Percentiles rank a stretch among this genome's conserved stretches.
Evolutionary conservation across 1,140 invertebrate species (phyloP).

Genomic region (Bombus sylvicola): DNA sequence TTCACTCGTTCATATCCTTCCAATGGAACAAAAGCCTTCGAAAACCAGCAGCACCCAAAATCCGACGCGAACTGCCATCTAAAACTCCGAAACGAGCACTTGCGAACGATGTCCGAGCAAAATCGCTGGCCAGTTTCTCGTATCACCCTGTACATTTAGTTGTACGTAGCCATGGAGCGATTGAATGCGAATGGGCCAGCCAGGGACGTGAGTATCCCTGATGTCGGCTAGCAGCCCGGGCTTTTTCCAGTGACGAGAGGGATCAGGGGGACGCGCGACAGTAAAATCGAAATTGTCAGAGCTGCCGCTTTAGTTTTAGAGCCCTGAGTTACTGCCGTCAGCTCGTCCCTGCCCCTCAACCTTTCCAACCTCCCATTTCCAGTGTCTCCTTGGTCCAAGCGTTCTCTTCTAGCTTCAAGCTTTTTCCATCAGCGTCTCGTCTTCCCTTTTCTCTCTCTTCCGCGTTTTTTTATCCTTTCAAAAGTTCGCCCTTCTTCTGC

Average conservation of each 20-base stretch:
- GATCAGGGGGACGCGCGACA: slow-evolving; percentile 66
- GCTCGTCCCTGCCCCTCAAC: neutral
- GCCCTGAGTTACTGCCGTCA: slow-evolving; percentile 64
- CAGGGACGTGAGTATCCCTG: slow-evolving; percentile 60
- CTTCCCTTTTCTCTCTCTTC: too few species aligned
- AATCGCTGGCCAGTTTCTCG: slow-evolving; percentile 4
- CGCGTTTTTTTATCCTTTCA: neutral
- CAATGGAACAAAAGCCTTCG: too few species aligned
- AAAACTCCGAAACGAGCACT: neutral
- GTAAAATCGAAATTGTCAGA: slow-evolving; percentile 76
- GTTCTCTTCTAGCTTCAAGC: neutral
- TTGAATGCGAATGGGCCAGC: slow-evolving; percentile 68
- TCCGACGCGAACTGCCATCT: neutral
- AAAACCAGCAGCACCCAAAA: neutral
- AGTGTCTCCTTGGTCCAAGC: neutral
- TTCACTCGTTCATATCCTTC: too few species aligned
- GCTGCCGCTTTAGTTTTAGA: slow-evolving; percentile 74
- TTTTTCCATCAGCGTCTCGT: neutral
- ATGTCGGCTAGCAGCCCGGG: slow-evolving; percentile 50
- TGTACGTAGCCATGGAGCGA: slow-evolving; percentile 53
- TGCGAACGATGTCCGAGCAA: neutral
- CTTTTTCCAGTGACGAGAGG: slow-evolving; percentile 69
- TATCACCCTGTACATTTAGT: slow-evolving; percentile 58
- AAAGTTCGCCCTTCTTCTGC: slow-evolving; percentile 6
- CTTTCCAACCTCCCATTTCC: neutral